Conservation (phyloP, 92 coral and sea anemone genomes). For the Paramuricea clavata region DNA sequence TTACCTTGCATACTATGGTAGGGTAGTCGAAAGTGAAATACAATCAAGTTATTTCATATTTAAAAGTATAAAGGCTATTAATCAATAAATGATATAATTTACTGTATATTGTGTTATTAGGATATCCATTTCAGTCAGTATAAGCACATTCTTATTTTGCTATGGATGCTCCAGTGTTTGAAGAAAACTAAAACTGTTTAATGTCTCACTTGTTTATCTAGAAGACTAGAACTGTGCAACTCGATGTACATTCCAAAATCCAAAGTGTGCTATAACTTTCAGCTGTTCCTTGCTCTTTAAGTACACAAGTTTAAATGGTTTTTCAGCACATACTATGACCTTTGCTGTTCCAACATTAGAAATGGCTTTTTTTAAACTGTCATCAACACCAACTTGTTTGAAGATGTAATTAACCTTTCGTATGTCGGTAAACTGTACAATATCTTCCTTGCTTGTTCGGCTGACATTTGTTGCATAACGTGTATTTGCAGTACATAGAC, state of each 20-base stretch:
- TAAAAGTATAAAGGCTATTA: too few species aligned
- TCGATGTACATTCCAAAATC: slow-evolving; percentile 1
- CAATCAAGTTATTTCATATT: neutral
- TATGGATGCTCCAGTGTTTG: neutral
- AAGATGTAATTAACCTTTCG: slow-evolving; percentile 2
- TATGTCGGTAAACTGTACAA: slow-evolving; percentile 5
- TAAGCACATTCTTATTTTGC: neutral
- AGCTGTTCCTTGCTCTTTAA: slow-evolving; percentile 7
- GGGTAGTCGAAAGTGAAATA: too few species aligned
- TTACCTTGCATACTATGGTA: too few species aligned
- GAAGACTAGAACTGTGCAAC: neutral
- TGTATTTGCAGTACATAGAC: neutral
- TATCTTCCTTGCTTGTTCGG: neutral
- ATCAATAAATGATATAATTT: too few species aligned
- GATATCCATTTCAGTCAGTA: neutral
- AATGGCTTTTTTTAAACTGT: neutral
- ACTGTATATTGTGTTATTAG: too few species aligned
- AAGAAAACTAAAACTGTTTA: neutral
- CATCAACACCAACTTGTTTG: neutral
- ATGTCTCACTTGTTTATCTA: neutral
- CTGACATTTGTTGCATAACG: neutral
- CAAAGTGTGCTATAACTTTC: neutral
- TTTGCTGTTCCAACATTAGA: neutral
- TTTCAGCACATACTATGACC: neutral
- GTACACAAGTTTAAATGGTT: neutral